A percentile compares a stretch with the other conserved stretches of the same genome.
Conservation (phyloP, 2,113 vertebrate genomes). For the Corvus cornix region DNA sequence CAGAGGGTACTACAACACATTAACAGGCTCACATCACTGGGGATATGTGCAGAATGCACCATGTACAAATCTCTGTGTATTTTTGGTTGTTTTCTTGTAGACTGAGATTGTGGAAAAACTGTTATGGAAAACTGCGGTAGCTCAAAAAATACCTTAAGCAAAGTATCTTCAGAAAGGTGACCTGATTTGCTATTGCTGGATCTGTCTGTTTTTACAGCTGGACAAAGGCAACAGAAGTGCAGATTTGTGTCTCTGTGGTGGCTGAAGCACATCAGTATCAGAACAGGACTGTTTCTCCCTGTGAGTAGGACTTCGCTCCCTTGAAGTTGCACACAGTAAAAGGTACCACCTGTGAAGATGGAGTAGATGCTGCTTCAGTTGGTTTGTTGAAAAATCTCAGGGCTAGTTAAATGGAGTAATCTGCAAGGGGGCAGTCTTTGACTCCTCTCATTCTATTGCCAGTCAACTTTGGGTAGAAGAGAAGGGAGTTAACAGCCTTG, state of each 20-base stretch:
- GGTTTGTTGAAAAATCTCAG: not conserved
- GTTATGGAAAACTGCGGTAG: not conserved
- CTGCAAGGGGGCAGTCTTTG: not conserved
- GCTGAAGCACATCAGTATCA: not conserved
- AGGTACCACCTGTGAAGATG: not conserved
- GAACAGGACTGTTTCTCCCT: not conserved
- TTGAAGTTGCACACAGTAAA: not conserved
- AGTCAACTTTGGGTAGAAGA: not conserved
- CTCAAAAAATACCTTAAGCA: not conserved
- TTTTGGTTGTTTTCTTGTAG: not conserved
- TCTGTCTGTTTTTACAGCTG: not conserved
- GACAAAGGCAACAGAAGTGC: not conserved
- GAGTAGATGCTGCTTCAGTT: not conserved
- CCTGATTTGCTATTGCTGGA: not conserved
- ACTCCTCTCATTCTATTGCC: not conserved
- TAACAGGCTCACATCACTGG: not conserved
- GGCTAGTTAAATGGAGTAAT: not conserved
- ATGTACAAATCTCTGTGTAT: not conserved
- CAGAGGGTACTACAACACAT: not conserved
- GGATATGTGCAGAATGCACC: not conserved
- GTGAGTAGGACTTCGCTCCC: not conserved
- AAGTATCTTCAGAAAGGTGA: not conserved
- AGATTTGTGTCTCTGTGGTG: not conserved
- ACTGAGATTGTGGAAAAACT: no score
- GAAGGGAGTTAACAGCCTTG: not conserved